These are phyloP conservation scores for Pseudeuparius sepicola DNA, from an alignment of 2,888 invertebrate genomes.

Conservation along the genomic window DNA sequence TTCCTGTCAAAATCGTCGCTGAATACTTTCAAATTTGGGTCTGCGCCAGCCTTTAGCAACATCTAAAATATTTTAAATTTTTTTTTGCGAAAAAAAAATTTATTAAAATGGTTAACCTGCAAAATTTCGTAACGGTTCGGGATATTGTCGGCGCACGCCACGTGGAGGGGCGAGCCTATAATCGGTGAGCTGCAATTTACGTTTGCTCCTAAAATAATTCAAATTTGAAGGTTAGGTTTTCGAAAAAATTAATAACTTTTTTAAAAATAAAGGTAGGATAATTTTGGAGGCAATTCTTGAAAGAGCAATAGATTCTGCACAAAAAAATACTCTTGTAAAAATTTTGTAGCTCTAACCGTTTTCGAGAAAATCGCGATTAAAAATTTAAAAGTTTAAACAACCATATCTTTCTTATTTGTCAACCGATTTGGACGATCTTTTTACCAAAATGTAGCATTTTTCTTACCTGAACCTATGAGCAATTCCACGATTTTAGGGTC, in stretches of 20 bases:
- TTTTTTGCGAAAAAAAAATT: no score
- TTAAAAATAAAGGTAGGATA: no score
- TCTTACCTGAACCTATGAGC: slow-evolving; percentile 56
- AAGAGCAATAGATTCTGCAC: background rate
- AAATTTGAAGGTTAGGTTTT: no score
- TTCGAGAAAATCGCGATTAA: no score
- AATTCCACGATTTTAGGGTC: slow-evolving; percentile 62
- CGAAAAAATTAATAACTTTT: no score
- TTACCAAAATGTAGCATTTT: no score
- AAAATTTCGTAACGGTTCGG: slow-evolving; percentile 47
- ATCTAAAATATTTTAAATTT: slow-evolving; percentile 38
- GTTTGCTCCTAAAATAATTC: slow-evolving; percentile 60
- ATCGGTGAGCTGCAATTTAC: slow-evolving; percentile 73
- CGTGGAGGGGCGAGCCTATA: slow-evolving; percentile 72
- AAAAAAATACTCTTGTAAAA: background rate
- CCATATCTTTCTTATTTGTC: no score
- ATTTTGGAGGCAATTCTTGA: no score
- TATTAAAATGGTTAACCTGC: no score
- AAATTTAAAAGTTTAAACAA: no score
- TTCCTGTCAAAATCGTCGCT: slow-evolving; percentile 61
- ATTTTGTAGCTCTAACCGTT: background rate
- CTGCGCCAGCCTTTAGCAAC: slow-evolving; percentile 60
- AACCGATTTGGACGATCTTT: no score
- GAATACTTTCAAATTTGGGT: slow-evolving; percentile 65
- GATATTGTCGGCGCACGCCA: slow-evolving; percentile 72